Conservation (phyloP, 2,888 invertebrate species). For the Macropis europaea region DNA sequence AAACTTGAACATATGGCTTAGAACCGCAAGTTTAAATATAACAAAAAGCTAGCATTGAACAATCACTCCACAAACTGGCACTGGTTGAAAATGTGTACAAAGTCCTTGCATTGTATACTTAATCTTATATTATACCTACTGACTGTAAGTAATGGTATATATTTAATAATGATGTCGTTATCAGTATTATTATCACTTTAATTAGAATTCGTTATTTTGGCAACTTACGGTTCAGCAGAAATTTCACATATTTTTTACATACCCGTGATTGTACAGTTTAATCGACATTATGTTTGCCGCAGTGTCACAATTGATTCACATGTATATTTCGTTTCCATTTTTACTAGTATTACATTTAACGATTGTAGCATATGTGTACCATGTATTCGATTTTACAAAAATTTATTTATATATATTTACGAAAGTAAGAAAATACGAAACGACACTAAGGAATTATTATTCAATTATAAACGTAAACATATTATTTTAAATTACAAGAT, state of each 20-base stretch:
- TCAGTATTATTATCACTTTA: constrained; percentile 69
- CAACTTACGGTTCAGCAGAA: constrained; percentile 75
- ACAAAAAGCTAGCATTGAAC: constrained; percentile 47
- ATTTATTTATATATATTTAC: constrained; percentile 72
- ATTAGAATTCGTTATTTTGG: constrained; percentile 76
- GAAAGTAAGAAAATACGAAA: constrained; percentile 80
- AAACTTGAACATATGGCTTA: constrained; percentile 64
- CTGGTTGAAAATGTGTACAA: constrained; percentile 60
- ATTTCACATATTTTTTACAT: constrained; percentile 70
- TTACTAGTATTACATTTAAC: constrained; percentile 73
- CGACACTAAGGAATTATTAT: constrained; percentile 76
- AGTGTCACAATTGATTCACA: constrained; percentile 69
- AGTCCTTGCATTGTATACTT: constrained; percentile 57
- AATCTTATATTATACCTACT: constrained; percentile 65
- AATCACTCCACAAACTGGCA: constrained; percentile 46
- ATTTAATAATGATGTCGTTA: constrained; percentile 64
- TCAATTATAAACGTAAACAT: constrained; percentile 75
- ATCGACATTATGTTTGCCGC: constrained; percentile 54
- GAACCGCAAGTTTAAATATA: constrained; percentile 69
- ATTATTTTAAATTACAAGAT: constrained; percentile 72
- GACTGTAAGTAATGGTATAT: constrained; percentile 61
- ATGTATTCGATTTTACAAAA: constrained; percentile 72
- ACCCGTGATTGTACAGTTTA: constrained; percentile 56
- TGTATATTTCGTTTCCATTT: constrained; percentile 58
- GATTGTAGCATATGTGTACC: constrained; percentile 66